Conservation (phyloP, 2,797 vertebrate genomes). For the Coilia nasus region DNA sequence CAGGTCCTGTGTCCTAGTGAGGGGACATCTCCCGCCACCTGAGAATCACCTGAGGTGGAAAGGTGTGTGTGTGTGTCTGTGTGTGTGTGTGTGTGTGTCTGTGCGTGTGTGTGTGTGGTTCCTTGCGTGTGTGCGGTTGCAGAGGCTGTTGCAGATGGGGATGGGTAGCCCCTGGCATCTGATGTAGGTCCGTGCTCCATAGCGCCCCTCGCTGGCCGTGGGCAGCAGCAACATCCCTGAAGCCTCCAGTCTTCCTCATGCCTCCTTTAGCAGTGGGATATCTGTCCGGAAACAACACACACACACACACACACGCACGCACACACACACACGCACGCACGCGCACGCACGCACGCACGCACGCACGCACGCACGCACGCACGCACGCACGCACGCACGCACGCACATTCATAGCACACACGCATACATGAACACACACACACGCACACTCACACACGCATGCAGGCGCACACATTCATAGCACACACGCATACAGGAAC, state of each 20-base stretch:
- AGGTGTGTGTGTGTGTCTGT: conserved; percentile 42
- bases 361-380: neutral
- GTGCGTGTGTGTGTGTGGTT: conserved; percentile 39
- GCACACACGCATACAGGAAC: neutral
- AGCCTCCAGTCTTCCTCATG: conserved; percentile 71
- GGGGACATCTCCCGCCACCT: conserved; percentile 47
- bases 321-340: neutral
- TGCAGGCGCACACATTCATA: neutral
- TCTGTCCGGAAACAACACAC: conserved; percentile 69
- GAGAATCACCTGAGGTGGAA: conserved; percentile 48
- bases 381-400: neutral
- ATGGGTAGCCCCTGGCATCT: neutral
- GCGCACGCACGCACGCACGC: neutral
- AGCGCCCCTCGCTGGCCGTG: conserved; percentile 40
- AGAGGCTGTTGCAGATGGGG: too few species aligned
- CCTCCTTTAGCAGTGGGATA: conserved; percentile 95
- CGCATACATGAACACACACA: neutral
- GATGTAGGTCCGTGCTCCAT: conserved; percentile 28
- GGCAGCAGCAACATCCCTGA: conserved; percentile 31
- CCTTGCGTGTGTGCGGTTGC: conserved; percentile 8
- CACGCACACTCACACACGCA: neutral
- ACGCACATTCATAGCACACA: neutral
- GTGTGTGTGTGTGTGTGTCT: conserved; percentile 40
- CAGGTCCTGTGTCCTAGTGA: neutral
- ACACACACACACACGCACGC: neutral